Evolutionary conservation across 2,888 invertebrate species (phyloP).

Genomic region (Sclerodermus sp.): DNA sequence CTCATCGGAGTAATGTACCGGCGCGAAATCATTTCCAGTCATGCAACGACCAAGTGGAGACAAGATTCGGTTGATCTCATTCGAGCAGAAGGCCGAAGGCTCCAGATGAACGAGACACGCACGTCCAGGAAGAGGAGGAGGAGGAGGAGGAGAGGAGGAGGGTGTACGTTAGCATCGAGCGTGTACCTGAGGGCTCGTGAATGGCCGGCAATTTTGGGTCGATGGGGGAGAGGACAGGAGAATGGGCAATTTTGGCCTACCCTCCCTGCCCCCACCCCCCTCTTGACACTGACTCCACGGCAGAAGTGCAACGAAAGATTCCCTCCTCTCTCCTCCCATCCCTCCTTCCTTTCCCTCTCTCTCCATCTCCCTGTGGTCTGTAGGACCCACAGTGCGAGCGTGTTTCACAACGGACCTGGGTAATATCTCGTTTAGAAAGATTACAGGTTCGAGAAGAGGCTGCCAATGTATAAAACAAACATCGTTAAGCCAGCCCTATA

Average conservation of each 20-base stretch:
- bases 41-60: no score
- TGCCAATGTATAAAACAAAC: conserved; percentile 59
- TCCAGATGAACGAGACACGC: conserved; percentile 16
- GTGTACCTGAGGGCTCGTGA: not conserved
- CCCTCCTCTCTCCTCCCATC: not conserved
- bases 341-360: not conserved
- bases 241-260: no score
- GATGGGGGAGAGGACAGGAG: not conserved
- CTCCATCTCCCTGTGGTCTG: not conserved
- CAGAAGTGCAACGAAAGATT: no score
- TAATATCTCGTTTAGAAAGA: conserved; percentile 60
- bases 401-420: conserved; percentile 36
- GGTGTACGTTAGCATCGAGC: conserved; percentile 48
- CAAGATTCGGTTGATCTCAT: no score
- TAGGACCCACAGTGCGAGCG: not conserved
- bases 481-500: conserved; percentile 54
- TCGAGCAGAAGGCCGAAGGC: conserved; percentile 5
- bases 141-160: conserved; percentile 18
- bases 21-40: no score
- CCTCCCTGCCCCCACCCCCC: not conserved
- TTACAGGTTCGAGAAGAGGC: conserved; percentile 57
- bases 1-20: no score
- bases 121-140: conserved; percentile 7
- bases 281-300: not conserved
- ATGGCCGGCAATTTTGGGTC: not conserved